Percentiles rank a stretch among this genome's conserved stretches.
phyloP scores from a whole-genome alignment of 1,140 invertebrate genomes.

The Melipona quadrifasciata region DNA sequence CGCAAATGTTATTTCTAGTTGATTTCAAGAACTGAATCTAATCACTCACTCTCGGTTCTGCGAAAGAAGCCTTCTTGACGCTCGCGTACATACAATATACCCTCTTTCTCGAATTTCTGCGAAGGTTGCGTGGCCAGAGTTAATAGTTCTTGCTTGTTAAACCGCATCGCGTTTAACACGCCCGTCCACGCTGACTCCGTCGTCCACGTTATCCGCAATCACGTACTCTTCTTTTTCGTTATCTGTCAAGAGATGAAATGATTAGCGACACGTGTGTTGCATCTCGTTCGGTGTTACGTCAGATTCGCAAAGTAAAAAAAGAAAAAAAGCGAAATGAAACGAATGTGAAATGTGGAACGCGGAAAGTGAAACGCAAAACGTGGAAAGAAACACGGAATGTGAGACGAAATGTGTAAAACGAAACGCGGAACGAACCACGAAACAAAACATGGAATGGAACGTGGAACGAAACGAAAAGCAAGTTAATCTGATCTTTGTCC shows the following conservation, averaged over 20 bases:
- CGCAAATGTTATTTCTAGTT: conserved; percentile 20
- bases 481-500: not conserved
- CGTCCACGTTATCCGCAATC: not conserved
- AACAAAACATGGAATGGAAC: not conserved
- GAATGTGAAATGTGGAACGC: not conserved
- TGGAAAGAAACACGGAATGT: not conserved
- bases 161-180: conserved; percentile 87
- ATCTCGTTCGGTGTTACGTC: not conserved
- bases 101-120: conserved; percentile 96
- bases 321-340: not conserved
- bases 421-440: not conserved
- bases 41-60: conserved; percentile 91
- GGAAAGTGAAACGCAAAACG: not conserved
- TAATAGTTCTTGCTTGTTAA: conserved; percentile 94
- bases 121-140: conserved; percentile 92
- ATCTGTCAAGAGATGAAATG: conserved; percentile 19
- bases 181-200: not conserved
- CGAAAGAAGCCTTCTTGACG: conserved; percentile 96
- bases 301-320: not conserved
- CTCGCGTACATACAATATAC: conserved; percentile 92
- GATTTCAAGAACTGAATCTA: conserved; percentile 13
- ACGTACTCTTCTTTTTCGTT: conserved; percentile 17
- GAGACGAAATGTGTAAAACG: not conserved
- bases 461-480: not conserved
- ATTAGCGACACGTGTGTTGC: not conserved